Evolutionary conservation across 2,888 invertebrate genomes (phyloP), one percentile per base, ranked within the genome.

Genomic region (Scelioninae gen. 2): DNA sequence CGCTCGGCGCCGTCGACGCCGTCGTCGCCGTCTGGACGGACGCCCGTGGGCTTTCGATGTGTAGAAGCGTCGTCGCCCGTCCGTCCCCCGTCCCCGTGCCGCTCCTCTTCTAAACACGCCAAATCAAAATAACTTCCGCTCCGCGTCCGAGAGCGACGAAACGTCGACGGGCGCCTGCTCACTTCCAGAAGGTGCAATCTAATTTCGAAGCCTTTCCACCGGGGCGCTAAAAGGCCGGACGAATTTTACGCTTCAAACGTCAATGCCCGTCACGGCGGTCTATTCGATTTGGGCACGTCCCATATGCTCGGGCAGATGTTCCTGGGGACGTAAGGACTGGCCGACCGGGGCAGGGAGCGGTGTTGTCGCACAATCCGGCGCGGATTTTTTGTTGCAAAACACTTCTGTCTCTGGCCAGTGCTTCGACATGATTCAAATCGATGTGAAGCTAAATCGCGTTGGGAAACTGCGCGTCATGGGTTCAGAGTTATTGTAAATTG

Each of bases 11-110:
- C 84, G 81, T 55, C 80, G 58, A 58, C 35, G 43, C 43, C 63
- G 81, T 78, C 81, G 81, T 80, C 84, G 84, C 84, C 84, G 84
- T 84, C 84, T 84, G 83, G 84, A 83, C 84, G 83, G 84, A 83
- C 84, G 84, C 83, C 82, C 79, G 81, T 81, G 80, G 79, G 77
- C 80, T 80, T 81, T 78, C 78, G 64, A 75, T 74, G 68, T 77
- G 67, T 61, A 75, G 52, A 70, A 60, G 71, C 75, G 75, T 68
- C 57, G 39, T 37, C 2, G 7, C 41, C 50, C 39, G n/a, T n/a
- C 19, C 25, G 25, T 1, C 35, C 52, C 52, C 35, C 19, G 13
- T 10, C 28, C 37, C 19, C 45, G 35, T 52, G 45, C 39, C 13
- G 0, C 37, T 25, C 37, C 58, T 65, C 61, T 50, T 61, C 70